These are phyloP conservation scores for Craniophora ligustri DNA, from an alignment of 2,888 invertebrate genomes.

Conservation along the genomic window DNA sequence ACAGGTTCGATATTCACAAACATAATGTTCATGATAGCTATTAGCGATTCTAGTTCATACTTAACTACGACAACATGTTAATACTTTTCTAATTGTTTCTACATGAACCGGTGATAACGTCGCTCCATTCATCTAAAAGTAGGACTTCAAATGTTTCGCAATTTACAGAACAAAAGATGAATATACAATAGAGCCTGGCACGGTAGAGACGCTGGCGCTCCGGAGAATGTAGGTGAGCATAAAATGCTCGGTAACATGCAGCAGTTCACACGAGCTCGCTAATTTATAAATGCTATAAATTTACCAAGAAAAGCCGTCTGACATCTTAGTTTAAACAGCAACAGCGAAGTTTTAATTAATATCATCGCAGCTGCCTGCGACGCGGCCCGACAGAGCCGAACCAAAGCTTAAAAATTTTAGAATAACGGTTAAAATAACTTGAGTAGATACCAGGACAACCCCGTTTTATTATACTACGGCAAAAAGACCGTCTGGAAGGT, in stretches of 20 bases:
- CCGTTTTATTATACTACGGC: no score
- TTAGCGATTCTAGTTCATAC: neutral
- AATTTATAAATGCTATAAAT: constrained; percentile 60
- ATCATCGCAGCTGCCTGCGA: constrained; percentile 30
- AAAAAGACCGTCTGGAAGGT: no score
- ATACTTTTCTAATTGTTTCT: constrained; percentile 30
- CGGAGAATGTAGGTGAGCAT: constrained; percentile 12
- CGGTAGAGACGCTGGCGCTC: constrained; percentile 19
- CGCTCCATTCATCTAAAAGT: constrained; percentile 34
- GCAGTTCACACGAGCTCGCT: constrained; percentile 31
- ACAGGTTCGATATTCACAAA: no score
- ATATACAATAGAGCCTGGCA: constrained; percentile 39
- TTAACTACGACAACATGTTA: neutral
- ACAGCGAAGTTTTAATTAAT: constrained; percentile 61
- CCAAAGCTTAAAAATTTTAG: neutral
- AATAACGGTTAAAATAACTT: no score
- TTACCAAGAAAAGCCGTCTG: constrained; percentile 46
- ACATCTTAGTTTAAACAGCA: constrained; percentile 61
- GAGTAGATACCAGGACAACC: no score
- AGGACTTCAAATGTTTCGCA: constrained; percentile 35
- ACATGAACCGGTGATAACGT: constrained; percentile 17
- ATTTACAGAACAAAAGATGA: constrained; percentile 42
- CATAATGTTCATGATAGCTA: no score
- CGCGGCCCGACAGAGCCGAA: constrained; percentile 10
- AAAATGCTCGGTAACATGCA: constrained; percentile 18